Conservation (phyloP, 2,797 vertebrate genomes). For the Netta rufina region DNA sequence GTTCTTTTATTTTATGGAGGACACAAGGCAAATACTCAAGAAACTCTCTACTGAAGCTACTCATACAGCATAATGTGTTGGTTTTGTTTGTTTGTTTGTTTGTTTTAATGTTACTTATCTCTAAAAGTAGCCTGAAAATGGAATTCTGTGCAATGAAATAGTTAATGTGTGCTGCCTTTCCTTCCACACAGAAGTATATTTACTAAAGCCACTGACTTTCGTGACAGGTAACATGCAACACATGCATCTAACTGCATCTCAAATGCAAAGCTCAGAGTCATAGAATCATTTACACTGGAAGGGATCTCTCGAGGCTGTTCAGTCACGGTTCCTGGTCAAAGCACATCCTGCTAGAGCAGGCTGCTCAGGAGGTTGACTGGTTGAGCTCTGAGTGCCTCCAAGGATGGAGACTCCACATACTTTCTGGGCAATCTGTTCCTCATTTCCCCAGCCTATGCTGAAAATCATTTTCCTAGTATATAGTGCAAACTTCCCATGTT, state of each 20-base stretch:
- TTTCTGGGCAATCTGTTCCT: neutral
- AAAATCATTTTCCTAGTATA: neutral
- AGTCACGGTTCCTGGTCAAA: neutral
- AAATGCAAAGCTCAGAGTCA: accelerated
- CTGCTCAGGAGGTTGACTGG: neutral
- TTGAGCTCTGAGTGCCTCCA: neutral
- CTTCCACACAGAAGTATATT: neutral
- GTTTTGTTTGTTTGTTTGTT: neutral
- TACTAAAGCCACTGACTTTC: neutral
- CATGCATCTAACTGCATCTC: neutral
- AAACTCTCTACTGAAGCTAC: neutral
- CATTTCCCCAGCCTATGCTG: neutral
- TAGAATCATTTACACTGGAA: neutral
- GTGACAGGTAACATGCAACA: neutral
- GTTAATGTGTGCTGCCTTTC: neutral
- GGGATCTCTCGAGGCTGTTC: neutral
- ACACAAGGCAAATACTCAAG: constrained; percentile 19
- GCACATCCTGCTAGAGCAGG: neutral
- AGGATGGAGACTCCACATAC: neutral
- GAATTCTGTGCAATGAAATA: neutral
- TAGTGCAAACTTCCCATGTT: neutral
- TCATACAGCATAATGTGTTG: neutral
- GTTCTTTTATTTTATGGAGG: constrained; percentile 37
- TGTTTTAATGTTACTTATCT: neutral
- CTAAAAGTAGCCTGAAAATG: neutral